Percentiles rank a stretch among this genome's conserved stretches.
Conservation (phyloP, 1,140 invertebrate species). For the Drosophila mauritiana region DNA sequence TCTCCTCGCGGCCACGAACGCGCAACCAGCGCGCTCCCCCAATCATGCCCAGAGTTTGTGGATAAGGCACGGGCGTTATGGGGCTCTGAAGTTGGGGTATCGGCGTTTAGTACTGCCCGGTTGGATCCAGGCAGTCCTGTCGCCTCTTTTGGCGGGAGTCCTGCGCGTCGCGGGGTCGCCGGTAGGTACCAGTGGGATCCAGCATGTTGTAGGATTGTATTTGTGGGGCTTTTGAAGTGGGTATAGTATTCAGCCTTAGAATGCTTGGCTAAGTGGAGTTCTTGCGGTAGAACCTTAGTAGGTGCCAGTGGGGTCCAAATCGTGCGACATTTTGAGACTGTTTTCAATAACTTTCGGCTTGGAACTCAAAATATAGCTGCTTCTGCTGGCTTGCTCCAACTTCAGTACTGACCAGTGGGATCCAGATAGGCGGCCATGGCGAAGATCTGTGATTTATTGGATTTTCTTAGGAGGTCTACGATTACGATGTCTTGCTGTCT, state of each 20-base stretch:
- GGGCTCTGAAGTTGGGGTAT: background rate
- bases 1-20: slow-evolving; percentile 84
- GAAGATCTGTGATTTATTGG: slow-evolving; percentile 3
- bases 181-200: slow-evolving; percentile 80
- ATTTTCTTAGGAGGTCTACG: too few relatives aligned
- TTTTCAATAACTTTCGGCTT: slow-evolving; percentile 7
- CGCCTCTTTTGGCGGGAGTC: slow-evolving; percentile 69
- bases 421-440: slow-evolving; percentile 74
- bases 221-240: slow-evolving; percentile 19
- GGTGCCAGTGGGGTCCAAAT: slow-evolving; percentile 82
- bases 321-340: slow-evolving; percentile 68
- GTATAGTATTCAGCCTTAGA: background rate
- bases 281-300: slow-evolving; percentile 49
- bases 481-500: background rate
- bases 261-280: background rate
- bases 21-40: slow-evolving; percentile 78
- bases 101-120: slow-evolving; percentile 73
- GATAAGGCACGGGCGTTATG: slow-evolving; percentile 72
- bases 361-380: background rate
- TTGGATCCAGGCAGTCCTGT: slow-evolving; percentile 67
- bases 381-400: background rate
- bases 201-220: slow-evolving; percentile 53
- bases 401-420: slow-evolving; percentile 81
- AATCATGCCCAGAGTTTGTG: slow-evolving; percentile 66
- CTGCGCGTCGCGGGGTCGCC: slow-evolving; percentile 64